Evolutionary conservation across 2,113 vertebrate genomes (phyloP).

Genomic region (Podocnemis expansa): DNA sequence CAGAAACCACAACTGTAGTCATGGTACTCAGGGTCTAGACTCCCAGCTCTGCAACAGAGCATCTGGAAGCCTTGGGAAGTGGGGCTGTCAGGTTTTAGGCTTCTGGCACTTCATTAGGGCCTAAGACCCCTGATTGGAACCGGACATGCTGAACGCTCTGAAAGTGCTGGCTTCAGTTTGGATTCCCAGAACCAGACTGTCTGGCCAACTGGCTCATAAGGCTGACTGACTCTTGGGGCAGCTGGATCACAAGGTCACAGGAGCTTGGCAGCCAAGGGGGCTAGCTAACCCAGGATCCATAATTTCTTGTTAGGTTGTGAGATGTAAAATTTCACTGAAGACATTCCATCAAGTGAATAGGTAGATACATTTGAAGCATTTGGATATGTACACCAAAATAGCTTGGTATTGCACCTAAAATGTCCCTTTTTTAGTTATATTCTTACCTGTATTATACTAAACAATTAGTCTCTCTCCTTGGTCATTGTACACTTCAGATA

Average conservation of each 20-base stretch:
- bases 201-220: neutral
- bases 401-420: slow-evolving; percentile 44
- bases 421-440: slow-evolving; percentile 38
- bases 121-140: neutral
- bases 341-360: neutral
- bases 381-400: slow-evolving; percentile 42
- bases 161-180: neutral
- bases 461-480: neutral
- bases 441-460: slow-evolving; percentile 30
- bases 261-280: neutral
- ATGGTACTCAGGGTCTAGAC: neutral
- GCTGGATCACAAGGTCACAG: neutral
- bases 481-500: slow-evolving; percentile 8
- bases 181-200: neutral
- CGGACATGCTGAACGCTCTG: neutral
- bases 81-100: neutral
- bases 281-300: neutral
- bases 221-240: neutral
- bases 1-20: neutral
- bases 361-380: slow-evolving; percentile 38
- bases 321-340: slow-evolving; percentile 36
- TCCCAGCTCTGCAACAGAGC: neutral
- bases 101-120: neutral
- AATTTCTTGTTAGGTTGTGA: slow-evolving; percentile 30
- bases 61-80: neutral